Evolutionary conservation across 2,113 vertebrate species (phyloP), one percentile per base, ranked within the genome.

Genomic region (Myrmophylax atrothorax): DNA sequence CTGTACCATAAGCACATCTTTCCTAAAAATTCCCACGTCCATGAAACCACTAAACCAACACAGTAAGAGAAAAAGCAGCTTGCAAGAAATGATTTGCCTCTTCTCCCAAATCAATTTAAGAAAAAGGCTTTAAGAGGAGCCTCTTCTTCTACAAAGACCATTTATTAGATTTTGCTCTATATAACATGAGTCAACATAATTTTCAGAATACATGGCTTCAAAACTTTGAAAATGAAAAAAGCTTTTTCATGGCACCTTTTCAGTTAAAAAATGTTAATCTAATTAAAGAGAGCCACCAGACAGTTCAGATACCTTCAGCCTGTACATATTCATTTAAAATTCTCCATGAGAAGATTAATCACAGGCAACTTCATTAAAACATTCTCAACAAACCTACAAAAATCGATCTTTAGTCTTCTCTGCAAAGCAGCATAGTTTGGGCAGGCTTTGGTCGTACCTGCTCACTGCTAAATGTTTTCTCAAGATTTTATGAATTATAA

Each of bases 21-120:
- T 59, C 29, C 13, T 46, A 74, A 58, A 11, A 56, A 20, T 18
- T 67, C 5, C 5, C 22, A 26, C 2, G 9, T 24, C 9, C 0
- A 1, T 0, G 0, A 52, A 40, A 7, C 2, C 29, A 46, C 14
- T 52, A 78, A 52, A 17, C 16, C 38, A 75, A 56, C 0, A 1
- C 1, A 69, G 7, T 6, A 83, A 31, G 11, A 62, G 2, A 78
- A 17, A 93, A 56, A 60, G 38, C 14, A 56, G 11, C 46, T 60
- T 49, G 22, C 14, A 77, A 73, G 14, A 83, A 76, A 76, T 53
- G 0, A 76, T 38, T 69, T 22, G 24, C 5, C 16, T 92, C 29
- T 90, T 83, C 37, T 29, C 25, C 4, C 12, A 58, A 40, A 90
- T 24, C 4, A 28, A 60, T 58, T 62, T 5, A 63, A 50, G 4